phyloP scores from a whole-genome alignment of 2,888 invertebrate species.

The Drosophila trichaetosa region DNA sequence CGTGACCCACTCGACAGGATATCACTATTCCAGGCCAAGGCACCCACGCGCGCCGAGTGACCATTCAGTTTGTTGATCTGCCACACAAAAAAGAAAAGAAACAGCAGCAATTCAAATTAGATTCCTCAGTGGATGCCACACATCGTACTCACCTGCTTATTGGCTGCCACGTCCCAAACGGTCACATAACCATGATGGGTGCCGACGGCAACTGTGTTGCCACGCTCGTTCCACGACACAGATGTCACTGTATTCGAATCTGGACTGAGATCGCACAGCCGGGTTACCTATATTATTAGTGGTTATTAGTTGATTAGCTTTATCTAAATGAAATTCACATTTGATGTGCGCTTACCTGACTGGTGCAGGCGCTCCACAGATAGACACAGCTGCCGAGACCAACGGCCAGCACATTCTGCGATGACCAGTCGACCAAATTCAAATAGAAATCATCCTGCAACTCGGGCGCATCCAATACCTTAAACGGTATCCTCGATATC shows the following conservation, averaged over 20 bases:
- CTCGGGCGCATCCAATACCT: slow-evolving; percentile 86
- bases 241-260: slow-evolving; percentile 98
- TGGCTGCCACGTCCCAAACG: slow-evolving; percentile 98
- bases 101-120: background rate
- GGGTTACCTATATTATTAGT: slow-evolving; percentile 89
- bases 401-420: slow-evolving; percentile 98
- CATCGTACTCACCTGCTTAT: slow-evolving; percentile 89
- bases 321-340: slow-evolving; percentile 86
- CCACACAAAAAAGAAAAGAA: background rate
- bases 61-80: slow-evolving; percentile 95
- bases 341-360: slow-evolving; percentile 89
- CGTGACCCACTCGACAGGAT: slow-evolving; percentile 97
- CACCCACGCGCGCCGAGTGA: slow-evolving; percentile 96
- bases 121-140: background rate
- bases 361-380: slow-evolving; percentile 99
- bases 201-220: slow-evolving; percentile 98
- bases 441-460: slow-evolving; percentile 98
- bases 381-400: slow-evolving; percentile 99
- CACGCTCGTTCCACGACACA: slow-evolving; percentile 99
- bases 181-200: slow-evolving; percentile 98
- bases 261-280: slow-evolving; percentile 96
- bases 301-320: slow-evolving; percentile 5
- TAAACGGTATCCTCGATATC: slow-evolving; percentile 99
- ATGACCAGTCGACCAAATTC: slow-evolving; percentile 99
- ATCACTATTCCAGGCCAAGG: slow-evolving; percentile 99